phyloP scores from a whole-genome alignment of 2,113 vertebrate genomes.

The Chaetura pelagica region DNA sequence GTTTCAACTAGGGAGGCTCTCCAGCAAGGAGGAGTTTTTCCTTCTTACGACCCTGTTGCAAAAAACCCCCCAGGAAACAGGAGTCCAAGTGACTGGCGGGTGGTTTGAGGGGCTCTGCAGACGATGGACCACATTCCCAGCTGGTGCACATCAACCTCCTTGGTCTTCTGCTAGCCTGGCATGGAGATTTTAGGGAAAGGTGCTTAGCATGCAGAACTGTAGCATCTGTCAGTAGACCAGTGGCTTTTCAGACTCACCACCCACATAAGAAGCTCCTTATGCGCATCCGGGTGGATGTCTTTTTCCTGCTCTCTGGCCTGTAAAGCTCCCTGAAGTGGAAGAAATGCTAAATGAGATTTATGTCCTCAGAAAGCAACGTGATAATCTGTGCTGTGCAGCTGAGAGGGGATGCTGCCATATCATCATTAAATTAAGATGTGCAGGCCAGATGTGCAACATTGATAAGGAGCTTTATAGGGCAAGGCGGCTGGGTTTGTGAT shows the following conservation, averaged over 20 bases:
- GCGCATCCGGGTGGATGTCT: background rate
- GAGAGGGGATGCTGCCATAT: slow-evolving; percentile 44
- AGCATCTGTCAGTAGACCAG: background rate
- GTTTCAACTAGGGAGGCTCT: background rate
- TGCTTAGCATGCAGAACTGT: background rate
- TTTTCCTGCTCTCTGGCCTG: slow-evolving; percentile 19
- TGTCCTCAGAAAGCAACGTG: slow-evolving; percentile 25
- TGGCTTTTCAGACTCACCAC: background rate
- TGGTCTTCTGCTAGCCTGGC: background rate
- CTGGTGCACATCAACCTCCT: background rate
- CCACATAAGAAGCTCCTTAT: background rate
- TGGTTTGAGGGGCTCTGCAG: background rate
- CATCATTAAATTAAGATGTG: slow-evolving; percentile 65
- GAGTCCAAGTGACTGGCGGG: accelerated
- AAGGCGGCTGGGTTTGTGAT: background rate
- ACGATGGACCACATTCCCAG: background rate
- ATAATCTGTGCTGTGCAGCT: slow-evolving; percentile 54
- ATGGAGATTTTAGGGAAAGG: background rate
- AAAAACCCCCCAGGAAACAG: background rate
- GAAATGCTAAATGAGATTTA: slow-evolving; percentile 59
- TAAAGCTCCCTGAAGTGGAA: slow-evolving; percentile 48
- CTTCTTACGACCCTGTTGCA: background rate
- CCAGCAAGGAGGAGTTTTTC: background rate
- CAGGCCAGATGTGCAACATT: slow-evolving; percentile 54
- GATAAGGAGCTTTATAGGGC: slow-evolving; percentile 49